Base-by-base conservation (phyloP, 2,888 invertebrate genomes). In the Eupithecia tripunctaria region DNA sequence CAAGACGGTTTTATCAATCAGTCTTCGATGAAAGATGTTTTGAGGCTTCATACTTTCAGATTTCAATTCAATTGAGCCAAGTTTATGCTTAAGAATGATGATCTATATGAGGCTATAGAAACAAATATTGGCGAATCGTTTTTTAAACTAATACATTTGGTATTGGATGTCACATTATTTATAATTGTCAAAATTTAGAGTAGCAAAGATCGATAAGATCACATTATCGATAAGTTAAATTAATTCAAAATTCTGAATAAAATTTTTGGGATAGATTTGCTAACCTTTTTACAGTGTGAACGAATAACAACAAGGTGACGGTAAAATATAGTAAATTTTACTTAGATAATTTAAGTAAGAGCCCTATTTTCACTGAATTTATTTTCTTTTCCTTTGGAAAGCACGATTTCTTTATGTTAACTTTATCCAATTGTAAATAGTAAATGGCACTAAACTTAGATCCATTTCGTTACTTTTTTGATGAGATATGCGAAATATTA, bases 391-490 rank as follows among this genome's bases (percentile, higher is more conserved):
- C 12, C 14, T 51, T 21, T 12, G 4, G 12, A 51, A 51, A 21
- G 12, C n/a, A 1, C n/a, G 3, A 47, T n/a, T 0, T 4, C 0
- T 12, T 51, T 51, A 12, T 51, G 10, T 21, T 25, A 3, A 51
- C 3, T 21, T 10, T 14, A 18, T 8, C 18, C 14, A 25, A 60
- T 5, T 69, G 60, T 74, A 67, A 67, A 71, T 71, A 74, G 65
- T 21, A 25, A 10, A 47, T 69, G 74, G 64, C 74, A 74, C 67
- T 69, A 47, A 64, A 41, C 29, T 29, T 29, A 14, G 8, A 18
- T 12, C 18, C 4, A 1, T 25, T 25, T 25, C 12, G 7, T 2
- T 21, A n/a, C 0, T 27, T 29, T 60, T 29, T 60, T 0, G 2
- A 63, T n/a, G n/a, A n/a, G n/a, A n/a, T n/a, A n/a, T n/a, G n/a